Base-by-base conservation (phyloP, 2,113 vertebrate species). In the Rousettus leschenaultii region DNA sequence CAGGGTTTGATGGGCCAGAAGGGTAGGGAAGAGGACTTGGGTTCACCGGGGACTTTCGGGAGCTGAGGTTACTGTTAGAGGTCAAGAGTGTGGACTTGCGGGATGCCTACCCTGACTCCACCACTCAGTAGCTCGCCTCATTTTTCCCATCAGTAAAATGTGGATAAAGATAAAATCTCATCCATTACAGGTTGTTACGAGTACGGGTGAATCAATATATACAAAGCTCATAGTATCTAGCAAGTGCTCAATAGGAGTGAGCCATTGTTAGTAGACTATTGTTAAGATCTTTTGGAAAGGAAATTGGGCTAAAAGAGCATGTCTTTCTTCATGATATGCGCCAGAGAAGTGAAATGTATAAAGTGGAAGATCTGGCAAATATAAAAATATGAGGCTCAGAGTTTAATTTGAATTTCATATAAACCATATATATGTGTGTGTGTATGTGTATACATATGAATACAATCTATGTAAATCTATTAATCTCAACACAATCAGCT, bases 1-100 rank as follows among this genome's bases (percentile, higher is more conserved):
- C 86, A 66, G 70, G 97, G 96, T 89, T 68, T 38, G 43, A n/a
- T 57, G 74, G 12, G 30, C 24, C 53, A n/a, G 88, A 74, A 35
- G 6, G 93, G 91, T 86, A 96, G 92, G 75, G 40, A 75, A 57
- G 30, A 43, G 2, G 35, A 5, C 0, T 30, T 66, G n/a, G 1
- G 80, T 95, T 98, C 94, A 95, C 94, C 93, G 95, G 95, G 96
- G 96, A 97, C 83, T 97, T 97, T 98, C 96, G 94, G 40, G 96
- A 95, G 92, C 90, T 91, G 91, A 87, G 79, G 97, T 96, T 97
- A 97, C 96, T 88, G 82, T 40, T 28, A 33, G 70, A 38, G 19
- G 48, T 33, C 3, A 55, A 3, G 26, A 38, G 5, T 13, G 16
- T 61, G 30, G 33, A 30, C 26, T 78, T 79, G 21, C n/a, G 71